A percentile compares a stretch with the other conserved stretches of the same genome.
Evolutionary conservation across 2,888 invertebrate genomes (phyloP).

Genomic region (Coelogynopora nodosa): DNA sequence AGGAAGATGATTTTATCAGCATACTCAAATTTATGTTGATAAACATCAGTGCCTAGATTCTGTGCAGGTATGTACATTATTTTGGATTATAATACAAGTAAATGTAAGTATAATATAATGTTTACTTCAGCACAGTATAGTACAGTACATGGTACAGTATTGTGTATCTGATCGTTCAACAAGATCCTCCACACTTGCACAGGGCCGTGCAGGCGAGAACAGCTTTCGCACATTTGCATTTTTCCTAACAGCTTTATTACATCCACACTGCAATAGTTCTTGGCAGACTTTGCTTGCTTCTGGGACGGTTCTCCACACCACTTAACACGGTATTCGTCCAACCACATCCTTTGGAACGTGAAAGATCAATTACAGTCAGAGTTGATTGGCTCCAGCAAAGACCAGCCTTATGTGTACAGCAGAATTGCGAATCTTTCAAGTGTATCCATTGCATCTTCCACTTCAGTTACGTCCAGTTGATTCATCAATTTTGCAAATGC

Average conservation of each 20-base stretch:
- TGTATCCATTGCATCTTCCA: slow-evolving; percentile 41
- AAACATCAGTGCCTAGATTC: neutral
- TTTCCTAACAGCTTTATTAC: slow-evolving; percentile 41
- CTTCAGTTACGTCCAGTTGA: neutral
- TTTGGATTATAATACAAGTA: neutral
- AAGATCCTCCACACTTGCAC: slow-evolving; percentile 41
- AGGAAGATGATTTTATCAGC: neutral
- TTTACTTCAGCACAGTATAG: slow-evolving; percentile 23
- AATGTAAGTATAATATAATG: slow-evolving; percentile 2
- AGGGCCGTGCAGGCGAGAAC: slow-evolving; percentile 42
- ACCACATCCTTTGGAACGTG: slow-evolving; percentile 44
- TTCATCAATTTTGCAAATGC: slow-evolving; percentile 13
- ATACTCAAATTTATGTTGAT: neutral
- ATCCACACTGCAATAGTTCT: slow-evolving; percentile 45
- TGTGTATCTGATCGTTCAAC: slow-evolving; percentile 1
- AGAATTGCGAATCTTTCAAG: slow-evolving; percentile 34
- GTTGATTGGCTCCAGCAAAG: slow-evolving; percentile 40
- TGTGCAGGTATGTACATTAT: neutral
- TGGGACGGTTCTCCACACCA: slow-evolving; percentile 44
- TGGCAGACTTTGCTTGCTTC: slow-evolving; percentile 46
- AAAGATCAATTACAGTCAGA: slow-evolving; percentile 26
- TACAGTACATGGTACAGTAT: slow-evolving; percentile 11
- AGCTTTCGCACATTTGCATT: slow-evolving; percentile 45
- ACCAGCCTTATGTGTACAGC: slow-evolving; percentile 18
- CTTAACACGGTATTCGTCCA: slow-evolving; percentile 36